Conservation (phyloP, 2,888 invertebrate genomes). For the Apotomis betuletana region DNA sequence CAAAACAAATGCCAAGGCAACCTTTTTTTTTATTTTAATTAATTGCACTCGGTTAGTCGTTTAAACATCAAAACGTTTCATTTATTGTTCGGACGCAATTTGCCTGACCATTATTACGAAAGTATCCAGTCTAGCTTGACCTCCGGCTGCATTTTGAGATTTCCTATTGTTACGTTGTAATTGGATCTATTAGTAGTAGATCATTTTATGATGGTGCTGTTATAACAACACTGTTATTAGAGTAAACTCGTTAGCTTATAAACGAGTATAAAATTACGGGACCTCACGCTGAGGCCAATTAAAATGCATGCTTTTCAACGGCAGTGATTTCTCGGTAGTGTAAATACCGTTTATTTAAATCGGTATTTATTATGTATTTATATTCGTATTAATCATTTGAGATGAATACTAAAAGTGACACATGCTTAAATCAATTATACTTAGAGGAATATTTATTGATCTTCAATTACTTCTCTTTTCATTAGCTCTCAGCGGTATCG, state of each 20-base stretch:
- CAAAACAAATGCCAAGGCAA: slow-evolving; percentile 57
- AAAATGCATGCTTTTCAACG: slow-evolving; percentile 61
- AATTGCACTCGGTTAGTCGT: slow-evolving; percentile 45
- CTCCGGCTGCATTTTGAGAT: slow-evolving; percentile 33
- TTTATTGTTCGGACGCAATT: slow-evolving; percentile 40
- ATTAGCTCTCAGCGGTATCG: not conserved
- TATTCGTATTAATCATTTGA: slow-evolving; percentile 24
- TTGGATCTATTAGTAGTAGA: slow-evolving; percentile 27
- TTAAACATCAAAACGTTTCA: slow-evolving; percentile 38
- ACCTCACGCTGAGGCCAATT: slow-evolving; percentile 68
- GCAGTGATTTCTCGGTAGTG: slow-evolving; percentile 52
- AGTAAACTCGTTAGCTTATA: slow-evolving; percentile 57
- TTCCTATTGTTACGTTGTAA: slow-evolving; percentile 37
- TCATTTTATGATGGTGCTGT: slow-evolving; percentile 41
- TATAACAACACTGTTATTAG: slow-evolving; percentile 56
- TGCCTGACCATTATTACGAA: slow-evolving; percentile 38
- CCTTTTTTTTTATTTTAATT: slow-evolving; percentile 48
- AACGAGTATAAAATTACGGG: slow-evolving; percentile 63
- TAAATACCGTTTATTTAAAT: slow-evolving; percentile 60
- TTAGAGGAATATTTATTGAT: slow-evolving; percentile 14
- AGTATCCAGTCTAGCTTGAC: slow-evolving; percentile 35
- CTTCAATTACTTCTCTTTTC: slow-evolving; percentile 3
- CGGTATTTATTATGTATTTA: slow-evolving; percentile 48
- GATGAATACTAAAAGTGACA: slow-evolving; percentile 19
- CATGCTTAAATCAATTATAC: slow-evolving; percentile 20